Percentiles rank a stretch among this genome's conserved stretches.
phyloP scores from a whole-genome alignment of 2,113 vertebrate genomes.

The Fregata magnificens region DNA sequence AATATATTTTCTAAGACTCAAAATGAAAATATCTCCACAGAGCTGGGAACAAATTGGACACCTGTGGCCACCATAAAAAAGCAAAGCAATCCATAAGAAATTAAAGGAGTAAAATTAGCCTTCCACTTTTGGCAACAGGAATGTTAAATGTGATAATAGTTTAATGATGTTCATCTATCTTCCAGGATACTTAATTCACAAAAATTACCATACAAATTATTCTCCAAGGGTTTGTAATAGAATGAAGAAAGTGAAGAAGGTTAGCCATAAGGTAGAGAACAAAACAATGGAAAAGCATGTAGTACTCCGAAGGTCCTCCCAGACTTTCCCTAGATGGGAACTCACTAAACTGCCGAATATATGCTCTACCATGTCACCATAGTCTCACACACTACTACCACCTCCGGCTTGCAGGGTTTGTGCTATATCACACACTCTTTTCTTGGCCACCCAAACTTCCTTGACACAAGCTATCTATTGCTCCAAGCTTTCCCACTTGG shows the following conservation, averaged over 20 bases:
- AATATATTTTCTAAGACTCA: neutral
- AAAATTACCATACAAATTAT: constrained; percentile 41
- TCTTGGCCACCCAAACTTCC: neutral
- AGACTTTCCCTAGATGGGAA: neutral
- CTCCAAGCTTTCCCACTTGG: neutral
- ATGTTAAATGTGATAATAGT: neutral
- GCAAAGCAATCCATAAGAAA: neutral
- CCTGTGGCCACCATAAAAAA: neutral
- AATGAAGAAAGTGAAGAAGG: neutral
- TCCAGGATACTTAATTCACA: neutral
- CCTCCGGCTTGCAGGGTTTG: neutral
- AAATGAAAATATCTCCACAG: neutral
- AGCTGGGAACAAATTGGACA: neutral
- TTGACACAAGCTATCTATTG: neutral
- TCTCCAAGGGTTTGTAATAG: neutral
- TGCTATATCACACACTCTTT: neutral
- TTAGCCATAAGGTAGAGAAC: neutral
- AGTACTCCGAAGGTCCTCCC: neutral
- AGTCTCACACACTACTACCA: neutral
- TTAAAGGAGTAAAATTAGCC: neutral
- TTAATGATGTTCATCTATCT: constrained; percentile 15
- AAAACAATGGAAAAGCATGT: neutral
- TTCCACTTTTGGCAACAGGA: neutral
- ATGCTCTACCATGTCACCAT: fast-evolving
- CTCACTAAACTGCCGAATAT: neutral